phyloP scores from a whole-genome alignment of 2,888 invertebrate genomes.

The Leucozona laternaria region DNA sequence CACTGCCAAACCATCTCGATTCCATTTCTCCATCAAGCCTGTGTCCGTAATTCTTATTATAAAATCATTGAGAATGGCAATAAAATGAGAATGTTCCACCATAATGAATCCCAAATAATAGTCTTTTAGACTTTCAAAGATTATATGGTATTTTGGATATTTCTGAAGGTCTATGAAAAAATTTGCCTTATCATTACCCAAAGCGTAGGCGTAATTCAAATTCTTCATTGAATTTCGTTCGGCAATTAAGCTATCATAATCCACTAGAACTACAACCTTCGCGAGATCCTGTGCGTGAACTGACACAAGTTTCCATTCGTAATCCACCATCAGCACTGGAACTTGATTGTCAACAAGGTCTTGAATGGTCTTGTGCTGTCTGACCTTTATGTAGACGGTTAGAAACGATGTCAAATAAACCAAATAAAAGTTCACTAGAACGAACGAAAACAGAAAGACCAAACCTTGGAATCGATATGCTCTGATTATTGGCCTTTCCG shows the following conservation, averaged over 20 bases:
- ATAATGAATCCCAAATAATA: constrained; percentile 18
- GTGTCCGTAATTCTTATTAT: not conserved
- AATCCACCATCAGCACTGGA: constrained; percentile 10
- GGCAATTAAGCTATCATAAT: not conserved
- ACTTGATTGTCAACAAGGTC: constrained; percentile 16
- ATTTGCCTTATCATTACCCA: not conserved
- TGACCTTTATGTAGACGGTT: constrained; percentile 9
- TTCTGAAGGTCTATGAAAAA: constrained; percentile 2
- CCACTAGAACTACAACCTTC: not conserved
- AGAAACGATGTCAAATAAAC: constrained; percentile 21
- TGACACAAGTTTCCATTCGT: not conserved
- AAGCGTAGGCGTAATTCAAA: not conserved
- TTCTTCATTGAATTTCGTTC: constrained; percentile 11
- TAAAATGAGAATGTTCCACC: constrained; percentile 10
- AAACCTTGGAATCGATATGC: not conserved
- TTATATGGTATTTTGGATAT: constrained; percentile 17
- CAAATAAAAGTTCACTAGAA: not conserved
- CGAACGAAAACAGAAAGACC: not conserved
- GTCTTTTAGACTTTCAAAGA: not conserved
- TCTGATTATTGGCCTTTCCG: not conserved
- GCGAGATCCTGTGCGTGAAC: not conserved
- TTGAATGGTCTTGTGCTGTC: not conserved
- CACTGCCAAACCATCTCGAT: not conserved
- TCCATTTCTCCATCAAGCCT: constrained; percentile 23
- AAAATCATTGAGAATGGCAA: constrained; percentile 11